A percentile compares a stretch with the other conserved stretches of the same genome.
Evolutionary conservation across 2,888 invertebrate species (phyloP).

Genomic region (Zygothrica quintamaculata): DNA sequence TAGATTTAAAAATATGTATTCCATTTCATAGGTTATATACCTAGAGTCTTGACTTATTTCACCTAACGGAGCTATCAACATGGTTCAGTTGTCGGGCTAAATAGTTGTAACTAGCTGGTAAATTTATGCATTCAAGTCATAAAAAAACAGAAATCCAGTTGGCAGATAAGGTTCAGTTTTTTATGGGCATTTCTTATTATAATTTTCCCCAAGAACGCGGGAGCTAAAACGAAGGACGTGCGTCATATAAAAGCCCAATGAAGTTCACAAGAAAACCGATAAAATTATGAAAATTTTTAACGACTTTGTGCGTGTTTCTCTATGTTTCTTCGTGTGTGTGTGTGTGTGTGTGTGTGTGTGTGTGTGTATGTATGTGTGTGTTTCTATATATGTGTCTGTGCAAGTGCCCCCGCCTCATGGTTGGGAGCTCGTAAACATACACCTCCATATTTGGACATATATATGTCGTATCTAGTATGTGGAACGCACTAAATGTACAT

Average conservation of each 20-base stretch:
- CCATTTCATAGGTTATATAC: constrained; percentile 15
- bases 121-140: constrained; percentile 79
- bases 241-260: constrained; percentile 47
- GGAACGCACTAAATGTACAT: constrained; percentile 70
- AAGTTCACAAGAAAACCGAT: constrained; percentile 77
- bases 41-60: constrained; percentile 29
- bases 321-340: neutral
- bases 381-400: neutral
- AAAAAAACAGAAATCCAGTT: constrained; percentile 56
- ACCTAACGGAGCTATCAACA: constrained; percentile 63
- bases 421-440: constrained; percentile 10
- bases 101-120: constrained; percentile 26
- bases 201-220: constrained; percentile 53
- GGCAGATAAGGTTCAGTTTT: constrained; percentile 54
- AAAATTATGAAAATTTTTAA: constrained; percentile 78
- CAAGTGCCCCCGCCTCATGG: constrained; percentile 12
- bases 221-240: constrained; percentile 50
- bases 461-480: constrained; percentile 54
- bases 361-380: constrained; percentile 22
- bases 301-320: constrained; percentile 33
- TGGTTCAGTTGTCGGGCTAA: constrained; percentile 39
- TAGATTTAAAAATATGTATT: neutral
- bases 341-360: neutral
- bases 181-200: constrained; percentile 75
- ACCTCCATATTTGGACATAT: constrained; percentile 38